Conservation (phyloP, 2,888 invertebrate genomes). For the Ethmia dodecea region DNA sequence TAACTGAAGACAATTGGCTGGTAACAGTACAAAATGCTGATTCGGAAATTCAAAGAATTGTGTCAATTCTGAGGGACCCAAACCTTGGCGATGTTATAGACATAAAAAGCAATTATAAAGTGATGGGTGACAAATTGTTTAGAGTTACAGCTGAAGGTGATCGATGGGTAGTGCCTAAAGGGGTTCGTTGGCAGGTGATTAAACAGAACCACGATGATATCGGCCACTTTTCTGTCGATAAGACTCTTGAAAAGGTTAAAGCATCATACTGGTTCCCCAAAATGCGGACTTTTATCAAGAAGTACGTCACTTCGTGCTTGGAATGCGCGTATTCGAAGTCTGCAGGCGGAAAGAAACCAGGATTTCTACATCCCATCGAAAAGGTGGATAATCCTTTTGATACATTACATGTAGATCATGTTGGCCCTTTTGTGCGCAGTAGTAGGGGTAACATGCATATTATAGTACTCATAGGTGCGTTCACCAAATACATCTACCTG, state of each 20-base stretch:
- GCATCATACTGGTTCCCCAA: slow-evolving; percentile 46
- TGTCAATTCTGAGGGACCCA: too few species aligned
- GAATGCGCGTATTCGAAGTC: slow-evolving; percentile 36
- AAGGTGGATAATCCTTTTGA: slow-evolving; percentile 6
- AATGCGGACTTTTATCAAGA: slow-evolving; percentile 37
- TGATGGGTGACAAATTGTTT: background rate
- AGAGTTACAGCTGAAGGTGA: too few species aligned
- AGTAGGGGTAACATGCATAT: slow-evolving; percentile 9
- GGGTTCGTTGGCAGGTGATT: too few species aligned
- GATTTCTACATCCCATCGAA: slow-evolving; percentile 9
- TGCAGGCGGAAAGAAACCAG: slow-evolving; percentile 16
- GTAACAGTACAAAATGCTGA: too few species aligned
- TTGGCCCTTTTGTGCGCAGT: slow-evolving; percentile 11
- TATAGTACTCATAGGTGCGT: slow-evolving; percentile 6
- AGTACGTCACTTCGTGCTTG: slow-evolving; percentile 44
- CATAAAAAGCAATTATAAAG: too few species aligned
- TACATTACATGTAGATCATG: slow-evolving; percentile 9
- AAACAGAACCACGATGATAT: too few species aligned
- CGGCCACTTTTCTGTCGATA: too few species aligned
- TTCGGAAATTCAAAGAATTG: too few species aligned
- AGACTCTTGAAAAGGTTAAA: too few species aligned
- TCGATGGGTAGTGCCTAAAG: too few species aligned
- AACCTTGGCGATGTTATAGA: too few species aligned
- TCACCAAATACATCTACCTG: slow-evolving; percentile 6
- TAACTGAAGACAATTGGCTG: too few species aligned